These are phyloP conservation scores for Halocaridina rubra DNA, from an alignment of 2,888 invertebrate species.

Conservation along the genomic window DNA sequence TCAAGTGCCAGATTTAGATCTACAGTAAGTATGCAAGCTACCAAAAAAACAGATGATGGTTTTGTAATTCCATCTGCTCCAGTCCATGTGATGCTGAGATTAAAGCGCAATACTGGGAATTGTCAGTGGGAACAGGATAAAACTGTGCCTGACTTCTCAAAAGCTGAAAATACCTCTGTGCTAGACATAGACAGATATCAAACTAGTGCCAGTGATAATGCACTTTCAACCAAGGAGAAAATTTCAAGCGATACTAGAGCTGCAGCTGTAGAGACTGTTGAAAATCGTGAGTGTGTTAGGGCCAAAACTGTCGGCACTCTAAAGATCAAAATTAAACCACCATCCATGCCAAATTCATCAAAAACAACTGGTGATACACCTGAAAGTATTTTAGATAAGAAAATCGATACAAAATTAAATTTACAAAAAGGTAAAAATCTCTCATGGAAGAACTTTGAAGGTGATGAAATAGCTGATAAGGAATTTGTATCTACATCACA, in stretches of 20 bases:
- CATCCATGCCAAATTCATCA: not conserved
- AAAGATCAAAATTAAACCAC: constrained; percentile 26
- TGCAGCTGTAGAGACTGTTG: not conserved
- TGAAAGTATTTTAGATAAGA: too few species aligned
- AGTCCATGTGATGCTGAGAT: constrained; percentile 23
- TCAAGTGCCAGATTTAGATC: not conserved
- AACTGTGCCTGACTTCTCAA: not conserved
- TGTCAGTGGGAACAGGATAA: constrained; percentile 49
- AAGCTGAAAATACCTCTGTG: not conserved
- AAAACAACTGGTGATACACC: not conserved
- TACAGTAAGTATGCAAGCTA: not conserved
- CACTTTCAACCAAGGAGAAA: not conserved
- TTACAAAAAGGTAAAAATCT: not conserved
- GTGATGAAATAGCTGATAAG: too few species aligned
- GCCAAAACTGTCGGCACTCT: not conserved
- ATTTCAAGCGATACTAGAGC: not conserved
- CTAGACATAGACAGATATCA: not conserved
- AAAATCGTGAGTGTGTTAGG: not conserved
- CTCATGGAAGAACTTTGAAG: not conserved
- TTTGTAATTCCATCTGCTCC: constrained; percentile 34
- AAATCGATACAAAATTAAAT: not conserved
- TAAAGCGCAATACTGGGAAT: constrained; percentile 36
- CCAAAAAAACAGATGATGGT: constrained; percentile 41
- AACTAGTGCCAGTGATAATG: too few species aligned
- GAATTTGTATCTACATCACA: not conserved